A percentile compares a stretch with the other conserved stretches of the same genome.
These are phyloP conservation scores for Thysanoteuthis rhombus DNA, from an alignment of 2,888 invertebrate genomes.

Conservation along the genomic window DNA sequence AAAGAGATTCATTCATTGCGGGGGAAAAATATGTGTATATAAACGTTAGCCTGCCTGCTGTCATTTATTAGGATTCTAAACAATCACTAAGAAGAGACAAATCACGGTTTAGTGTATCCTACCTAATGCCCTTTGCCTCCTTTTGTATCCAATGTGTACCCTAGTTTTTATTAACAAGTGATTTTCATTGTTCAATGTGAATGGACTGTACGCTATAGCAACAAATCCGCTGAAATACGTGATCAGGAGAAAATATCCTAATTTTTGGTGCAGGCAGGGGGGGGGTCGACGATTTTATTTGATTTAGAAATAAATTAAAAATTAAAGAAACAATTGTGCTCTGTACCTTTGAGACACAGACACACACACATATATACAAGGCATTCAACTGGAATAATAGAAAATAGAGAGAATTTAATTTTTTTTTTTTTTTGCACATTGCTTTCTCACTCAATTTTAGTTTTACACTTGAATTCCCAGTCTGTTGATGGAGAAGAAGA, in stretches of 20 bases:
- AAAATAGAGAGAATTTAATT: too few relatives aligned
- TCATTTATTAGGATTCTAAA: background rate
- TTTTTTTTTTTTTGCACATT: too few relatives aligned
- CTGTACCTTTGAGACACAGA: too few relatives aligned
- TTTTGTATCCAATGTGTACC: background rate
- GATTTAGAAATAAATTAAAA: background rate
- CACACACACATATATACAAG: too few relatives aligned
- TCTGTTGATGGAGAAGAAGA: too few relatives aligned
- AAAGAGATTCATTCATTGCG: background rate
- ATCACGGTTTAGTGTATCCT: background rate
- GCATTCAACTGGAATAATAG: too few relatives aligned
- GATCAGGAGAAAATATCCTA: background rate
- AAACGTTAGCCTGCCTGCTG: background rate
- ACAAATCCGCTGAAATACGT: background rate
- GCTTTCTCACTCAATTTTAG: too few relatives aligned
- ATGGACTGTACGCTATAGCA: background rate
- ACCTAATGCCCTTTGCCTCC: background rate
- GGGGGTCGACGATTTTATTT: background rate
- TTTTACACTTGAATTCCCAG: too few relatives aligned
- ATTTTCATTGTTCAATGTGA: conserved; percentile 1
- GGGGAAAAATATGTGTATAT: background rate
- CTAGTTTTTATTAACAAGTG: background rate
- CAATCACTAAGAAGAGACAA: background rate
- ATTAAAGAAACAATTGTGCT: too few relatives aligned
- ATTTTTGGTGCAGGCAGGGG: background rate